Conservation (phyloP, 2,888 invertebrate species). For the Plagiodera versicolora region DNA sequence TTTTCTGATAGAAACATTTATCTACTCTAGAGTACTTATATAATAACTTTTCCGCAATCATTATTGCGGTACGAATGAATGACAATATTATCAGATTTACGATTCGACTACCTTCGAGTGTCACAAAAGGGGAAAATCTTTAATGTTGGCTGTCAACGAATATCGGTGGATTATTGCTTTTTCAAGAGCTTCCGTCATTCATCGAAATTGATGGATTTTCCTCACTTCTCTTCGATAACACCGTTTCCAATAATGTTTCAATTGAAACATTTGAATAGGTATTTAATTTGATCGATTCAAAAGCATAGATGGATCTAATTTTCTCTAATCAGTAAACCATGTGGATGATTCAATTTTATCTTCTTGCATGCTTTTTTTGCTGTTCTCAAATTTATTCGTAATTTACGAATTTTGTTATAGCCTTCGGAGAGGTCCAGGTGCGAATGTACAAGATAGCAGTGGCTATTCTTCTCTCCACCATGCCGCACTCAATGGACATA, state of each 20-base stretch:
- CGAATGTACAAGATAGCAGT: conserved; percentile 90
- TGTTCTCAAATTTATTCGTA: too few species aligned
- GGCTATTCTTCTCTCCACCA: conserved; percentile 94
- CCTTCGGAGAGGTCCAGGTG: conserved; percentile 84
- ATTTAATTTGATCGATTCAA: background rate
- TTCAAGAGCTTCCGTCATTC: conserved; percentile 23
- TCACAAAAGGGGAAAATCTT: conserved; percentile 41
- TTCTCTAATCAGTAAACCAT: background rate
- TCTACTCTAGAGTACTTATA: background rate
- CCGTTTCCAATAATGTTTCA: too few species aligned
- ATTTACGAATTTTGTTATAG: conserved; percentile 58
- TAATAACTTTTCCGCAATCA: background rate
- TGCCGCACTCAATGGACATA: conserved; percentile 90
- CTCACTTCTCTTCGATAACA: conserved; percentile 10
- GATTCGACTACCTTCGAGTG: conserved; percentile 41
- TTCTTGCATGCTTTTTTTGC: background rate
- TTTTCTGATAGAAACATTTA: conserved; percentile 2
- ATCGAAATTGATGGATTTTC: conserved; percentile 20
- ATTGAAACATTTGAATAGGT: background rate
- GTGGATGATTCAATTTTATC: background rate
- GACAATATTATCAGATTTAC: conserved; percentile 44
- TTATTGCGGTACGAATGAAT: background rate
- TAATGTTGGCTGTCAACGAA: conserved; percentile 36
- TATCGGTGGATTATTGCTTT: conserved; percentile 42
- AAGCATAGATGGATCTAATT: background rate